These are phyloP conservation scores for Agonopterix alstromeriana DNA, from an alignment of 2,888 invertebrate species.

Conservation along the genomic window DNA sequence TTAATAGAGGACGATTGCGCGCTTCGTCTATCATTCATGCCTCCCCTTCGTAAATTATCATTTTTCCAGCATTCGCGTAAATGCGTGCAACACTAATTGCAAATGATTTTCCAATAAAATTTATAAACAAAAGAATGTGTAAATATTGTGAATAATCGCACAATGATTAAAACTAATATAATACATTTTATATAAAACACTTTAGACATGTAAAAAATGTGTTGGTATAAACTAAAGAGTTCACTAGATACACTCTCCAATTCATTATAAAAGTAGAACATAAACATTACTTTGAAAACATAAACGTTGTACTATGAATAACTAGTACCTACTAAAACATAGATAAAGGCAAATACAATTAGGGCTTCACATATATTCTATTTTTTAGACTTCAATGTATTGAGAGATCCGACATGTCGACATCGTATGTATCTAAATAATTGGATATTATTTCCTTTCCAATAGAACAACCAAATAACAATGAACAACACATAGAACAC, in stretches of 20 bases:
- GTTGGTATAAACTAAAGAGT: constrained; percentile 10
- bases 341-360: constrained; percentile 1
- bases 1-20: no score
- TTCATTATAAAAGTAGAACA: constrained; percentile 7
- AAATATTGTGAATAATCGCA: no score
- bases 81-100: no score
- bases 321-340: constrained; percentile 2
- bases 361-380: neutral
- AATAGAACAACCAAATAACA: neutral
- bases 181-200: neutral
- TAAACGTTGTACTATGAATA: constrained; percentile 7
- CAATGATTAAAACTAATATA: no score
- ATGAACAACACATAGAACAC: constrained; percentile 31
- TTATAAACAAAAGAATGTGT: no score
- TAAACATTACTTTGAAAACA: constrained; percentile 1
- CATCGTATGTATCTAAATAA: no score
- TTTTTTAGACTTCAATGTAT: neutral
- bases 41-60: no score
- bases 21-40: no score
- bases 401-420: constrained; percentile 4
- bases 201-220: neutral
- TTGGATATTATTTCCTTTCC: no score
- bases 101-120: no score
- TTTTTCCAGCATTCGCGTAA: no score
- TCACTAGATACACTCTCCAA: constrained; percentile 27